Evolutionary conservation across 2,113 vertebrate genomes (phyloP).

Genomic region (Narcine bancroftii): DNA sequence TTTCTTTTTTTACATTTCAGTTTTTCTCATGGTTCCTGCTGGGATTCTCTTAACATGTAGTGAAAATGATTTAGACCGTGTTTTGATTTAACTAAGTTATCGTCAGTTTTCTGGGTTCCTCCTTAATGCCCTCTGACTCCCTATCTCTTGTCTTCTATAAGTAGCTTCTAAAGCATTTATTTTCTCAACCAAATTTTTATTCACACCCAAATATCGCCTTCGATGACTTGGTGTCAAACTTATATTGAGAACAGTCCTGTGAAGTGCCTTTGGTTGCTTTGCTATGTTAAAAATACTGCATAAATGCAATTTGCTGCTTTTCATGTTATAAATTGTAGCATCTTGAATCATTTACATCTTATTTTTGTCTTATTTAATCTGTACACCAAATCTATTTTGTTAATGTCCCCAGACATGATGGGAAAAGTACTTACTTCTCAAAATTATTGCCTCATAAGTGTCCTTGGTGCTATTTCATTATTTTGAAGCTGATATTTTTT

Average conservation of each 20-base stretch:
- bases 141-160: neutral
- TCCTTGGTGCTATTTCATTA: neutral
- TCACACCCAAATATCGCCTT: neutral
- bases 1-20: neutral
- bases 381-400: neutral
- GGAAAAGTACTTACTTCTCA: neutral
- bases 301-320: neutral
- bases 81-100: neutral
- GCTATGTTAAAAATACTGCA: neutral
- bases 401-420: neutral
- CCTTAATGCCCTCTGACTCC: neutral
- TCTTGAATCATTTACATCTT: neutral
- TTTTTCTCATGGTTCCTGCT: neutral
- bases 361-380: neutral
- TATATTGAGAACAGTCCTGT: neutral
- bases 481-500: neutral
- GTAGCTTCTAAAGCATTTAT: neutral
- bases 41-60: neutral
- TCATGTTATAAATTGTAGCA: neutral
- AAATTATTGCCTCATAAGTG: neutral
- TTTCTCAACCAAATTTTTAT: neutral
- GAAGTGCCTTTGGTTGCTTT: neutral
- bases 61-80: neutral
- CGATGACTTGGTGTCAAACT: neutral
- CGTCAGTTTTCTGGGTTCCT: neutral